Evolutionary conservation across 1,140 invertebrate species (phyloP), one percentile per base, ranked within the genome.

Genomic region (Drosophila sucinea): DNA sequence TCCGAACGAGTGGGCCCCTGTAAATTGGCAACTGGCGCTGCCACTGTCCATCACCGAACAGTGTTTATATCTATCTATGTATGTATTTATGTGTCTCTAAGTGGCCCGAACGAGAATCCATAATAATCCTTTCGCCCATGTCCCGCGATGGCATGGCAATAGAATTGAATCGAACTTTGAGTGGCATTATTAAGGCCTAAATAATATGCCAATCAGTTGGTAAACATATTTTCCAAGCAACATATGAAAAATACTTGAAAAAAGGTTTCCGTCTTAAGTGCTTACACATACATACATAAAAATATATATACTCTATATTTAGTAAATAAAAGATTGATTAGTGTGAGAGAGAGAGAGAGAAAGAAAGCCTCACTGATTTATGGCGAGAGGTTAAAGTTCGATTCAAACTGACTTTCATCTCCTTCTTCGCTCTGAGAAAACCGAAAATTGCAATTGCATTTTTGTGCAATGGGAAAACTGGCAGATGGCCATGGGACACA

Each of bases 391-490:
- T 51, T 32, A 56, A 56, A 56, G 23, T 56, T 51, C 44, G 23
- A 56, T 56, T 27, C 23, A 25, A 51, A 51, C 23, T 10, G 44
- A 57, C 25, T 40, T 41, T 10, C 35, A 17, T n/a, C 7, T 57
- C 51, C 66, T 23, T 40, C 17, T 7, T 47, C 41, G 17, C 41
- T 25, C 23, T 23, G 6, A n/a, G 17, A 17, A 17, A 17, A 4
- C 54, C 40, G 7, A 51, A 51, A 60, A 73, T 58, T 73, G 77
- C 73, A 84, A 83, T 83, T 83, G 81, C 81, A 77, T 84, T 84
- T 84, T 76, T 84, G 77, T 69, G 60, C 73, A 51, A 32, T 64
- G 64, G 30, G 17, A 51, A 44, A 65, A 23, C 10, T 58, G 56
- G 57, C 64, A 63, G 54, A 30, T 38, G 60, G 58, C 30, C 6